Evolutionary conservation across 2,888 invertebrate species (phyloP).

Genomic region (Bedellia somnulentella): DNA sequence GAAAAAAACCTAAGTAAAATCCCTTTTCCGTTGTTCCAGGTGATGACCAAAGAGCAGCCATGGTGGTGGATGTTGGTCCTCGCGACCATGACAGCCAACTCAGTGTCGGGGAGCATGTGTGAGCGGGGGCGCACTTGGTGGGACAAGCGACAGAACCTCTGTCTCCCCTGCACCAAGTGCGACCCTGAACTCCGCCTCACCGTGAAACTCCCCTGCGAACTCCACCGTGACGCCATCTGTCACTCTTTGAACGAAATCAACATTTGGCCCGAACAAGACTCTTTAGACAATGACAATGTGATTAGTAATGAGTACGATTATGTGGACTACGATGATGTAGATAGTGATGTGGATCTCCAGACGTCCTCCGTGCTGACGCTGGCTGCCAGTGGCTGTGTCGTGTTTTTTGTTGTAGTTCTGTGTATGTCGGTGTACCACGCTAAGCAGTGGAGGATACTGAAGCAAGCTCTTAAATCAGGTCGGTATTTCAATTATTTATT

Average conservation of each 20-base stretch:
- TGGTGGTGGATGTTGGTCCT: slow-evolving; percentile 38
- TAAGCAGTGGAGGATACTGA: slow-evolving; percentile 77
- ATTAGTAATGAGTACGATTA: slow-evolving; percentile 37
- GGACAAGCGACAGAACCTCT: slow-evolving; percentile 65
- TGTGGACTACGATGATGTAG: slow-evolving; percentile 41
- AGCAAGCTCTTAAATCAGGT: slow-evolving; percentile 78
- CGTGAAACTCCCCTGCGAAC: slow-evolving; percentile 72
- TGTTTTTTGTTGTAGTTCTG: slow-evolving; percentile 78
- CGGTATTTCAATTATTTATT: too few species aligned
- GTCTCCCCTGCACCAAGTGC: slow-evolving; percentile 73
- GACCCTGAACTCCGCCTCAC: slow-evolving; percentile 57
- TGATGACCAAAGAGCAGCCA: slow-evolving; percentile 46
- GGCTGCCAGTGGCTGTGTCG: slow-evolving; percentile 74
- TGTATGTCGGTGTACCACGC: slow-evolving; percentile 76
- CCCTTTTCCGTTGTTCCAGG: too few species aligned
- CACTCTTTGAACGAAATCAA: slow-evolving; percentile 68
- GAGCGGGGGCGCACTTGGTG: slow-evolving; percentile 69
- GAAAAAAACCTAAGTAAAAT: too few species aligned
- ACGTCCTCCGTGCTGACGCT: slow-evolving; percentile 66
- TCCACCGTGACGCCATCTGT: slow-evolving; percentile 75
- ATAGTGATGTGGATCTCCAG: slow-evolving; percentile 22
- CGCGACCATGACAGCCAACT: slow-evolving; percentile 35
- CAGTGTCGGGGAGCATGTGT: slow-evolving; percentile 29
- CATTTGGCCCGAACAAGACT: slow-evolving; percentile 56
- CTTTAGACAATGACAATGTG: slow-evolving; percentile 28